Conservation (phyloP, 2,888 invertebrate genomes). For the Polydrusus tereticollis region DNA sequence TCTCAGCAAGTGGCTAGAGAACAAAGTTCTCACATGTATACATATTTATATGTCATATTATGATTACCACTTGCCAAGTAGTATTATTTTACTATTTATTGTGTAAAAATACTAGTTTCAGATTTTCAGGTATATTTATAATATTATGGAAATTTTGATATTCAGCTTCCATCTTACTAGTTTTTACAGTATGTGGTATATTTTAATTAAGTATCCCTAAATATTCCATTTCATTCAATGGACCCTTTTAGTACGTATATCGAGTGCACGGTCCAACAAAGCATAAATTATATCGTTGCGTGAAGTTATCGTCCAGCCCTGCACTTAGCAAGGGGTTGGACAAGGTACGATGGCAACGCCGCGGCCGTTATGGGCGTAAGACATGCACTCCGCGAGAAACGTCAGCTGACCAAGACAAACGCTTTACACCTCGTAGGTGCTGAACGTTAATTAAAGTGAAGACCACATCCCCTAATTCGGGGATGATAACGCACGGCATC, state of each 20-base stretch:
- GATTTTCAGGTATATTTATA: no score
- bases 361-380: conserved; percentile 56
- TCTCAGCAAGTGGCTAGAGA: no score
- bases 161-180: no score
- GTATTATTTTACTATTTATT: no score
- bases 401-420: conserved; percentile 58
- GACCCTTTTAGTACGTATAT: neutral
- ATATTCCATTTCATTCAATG: neutral
- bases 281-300: conserved; percentile 54
- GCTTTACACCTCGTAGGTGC: conserved; percentile 55
- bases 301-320: conserved; percentile 56
- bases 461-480: conserved; percentile 43
- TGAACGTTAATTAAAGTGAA: conserved; percentile 55
- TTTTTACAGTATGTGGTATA: no score
- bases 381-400: conserved; percentile 60
- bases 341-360: conserved; percentile 53
- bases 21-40: no score
- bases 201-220: no score
- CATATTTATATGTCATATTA: no score
- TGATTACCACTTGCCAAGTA: no score
- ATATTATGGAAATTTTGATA: no score
- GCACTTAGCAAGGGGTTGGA: conserved; percentile 55
- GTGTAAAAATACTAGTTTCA: no score
- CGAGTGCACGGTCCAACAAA: conserved; percentile 13
- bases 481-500: conserved; percentile 33